Evolutionary conservation across 2,113 vertebrate species (phyloP), one percentile per base, ranked within the genome.

Genomic region (Gymnarchus niloticus): DNA sequence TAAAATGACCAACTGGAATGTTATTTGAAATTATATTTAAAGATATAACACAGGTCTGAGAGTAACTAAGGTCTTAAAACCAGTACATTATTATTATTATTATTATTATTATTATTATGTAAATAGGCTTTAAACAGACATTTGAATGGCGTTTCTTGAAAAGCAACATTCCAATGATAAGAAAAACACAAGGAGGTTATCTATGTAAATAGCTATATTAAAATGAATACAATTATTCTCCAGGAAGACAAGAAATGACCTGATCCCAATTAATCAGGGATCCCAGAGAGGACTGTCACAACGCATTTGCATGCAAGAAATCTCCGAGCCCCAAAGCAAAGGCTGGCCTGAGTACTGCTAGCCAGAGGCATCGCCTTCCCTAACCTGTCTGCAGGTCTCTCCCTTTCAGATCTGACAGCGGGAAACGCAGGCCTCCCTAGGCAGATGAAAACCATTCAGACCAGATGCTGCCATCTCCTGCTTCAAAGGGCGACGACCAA

Each of bases 191-290:
- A 87, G 88, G 89, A 92, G 90, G 88, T 88, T 88, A 93, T 95
- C 88, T 89, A 93, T 95, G 93, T 95, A 94, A 95, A 95, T 95
- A 94, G 92, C 92, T 93, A 93, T 95, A 94, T 93, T 93, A 95
- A 92, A 93, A 92, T 92, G 94, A 92, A 95, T 95, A 93, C 90
- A 91, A 93, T 89, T 93, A 95, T 92, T 95, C 93, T 95, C 94
- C 94, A 92, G 93, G 94, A 93, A 93, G 89, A 90, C 92, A 93
- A 93, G 93, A 96, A 92, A 93, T 95, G 93, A 95, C 95, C 95
- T 96, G 97, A 98, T 97, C 95, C 95, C 96, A 97, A 96, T 97
- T 97, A 98, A 95, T 95, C 94, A 95, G 96, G 97, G 95, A 94
- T 41, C 96, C 93, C 93, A 94, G 94, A 94, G 96, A 96, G 96